Evolutionary conservation across 2,888 invertebrate genomes (phyloP), one percentile per base, ranked within the genome.

Genomic region (Lasioglossum villosulum): DNA sequence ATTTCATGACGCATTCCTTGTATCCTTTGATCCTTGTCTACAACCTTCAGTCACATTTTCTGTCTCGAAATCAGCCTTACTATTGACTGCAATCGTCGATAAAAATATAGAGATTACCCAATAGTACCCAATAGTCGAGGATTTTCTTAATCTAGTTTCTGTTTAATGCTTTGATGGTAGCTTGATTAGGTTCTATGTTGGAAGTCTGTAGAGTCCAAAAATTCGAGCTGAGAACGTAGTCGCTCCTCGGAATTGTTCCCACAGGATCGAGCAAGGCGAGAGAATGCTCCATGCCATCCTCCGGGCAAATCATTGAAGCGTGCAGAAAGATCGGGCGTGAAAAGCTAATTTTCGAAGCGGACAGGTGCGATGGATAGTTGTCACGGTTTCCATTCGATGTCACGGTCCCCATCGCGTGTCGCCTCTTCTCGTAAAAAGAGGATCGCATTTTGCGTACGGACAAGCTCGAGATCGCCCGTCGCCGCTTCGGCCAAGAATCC

Each of bases 11-110:
- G 75, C 82, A 76, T 79, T 75, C 75, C 71, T 86, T 75, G 77
- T 79, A 84, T 82, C 86, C 79, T 86, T 79, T 73, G 37, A 82
- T 79, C 86, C 78, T 79, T 78, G 76, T 82, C 86, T 70, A 52
- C 79, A 75, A 80, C 63, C 77, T 75, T 72, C 72, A 16, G 52
- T 37, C 12, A 14, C 68, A 72, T 81, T 85, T 81, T 76, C 76
- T 70, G 73, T 27, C 63, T 39, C 72, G 56, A 66, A 71, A 63
- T 76, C 75, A 34, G 12, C 19, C 34, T 34, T 30, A 14, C 4
- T 84, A 56, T 23, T 52, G 10, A 5, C 27, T 59, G 56, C 78
- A 74, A 39, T 70, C 56, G 16, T 34, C n/a, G 27, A 56, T 42
- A 16, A 72, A 66, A 75, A 52, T 45, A 75, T 23, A 37, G n/a